Base-by-base conservation (phyloP, 2,113 vertebrate species). In the Alectura lathami region DNA sequence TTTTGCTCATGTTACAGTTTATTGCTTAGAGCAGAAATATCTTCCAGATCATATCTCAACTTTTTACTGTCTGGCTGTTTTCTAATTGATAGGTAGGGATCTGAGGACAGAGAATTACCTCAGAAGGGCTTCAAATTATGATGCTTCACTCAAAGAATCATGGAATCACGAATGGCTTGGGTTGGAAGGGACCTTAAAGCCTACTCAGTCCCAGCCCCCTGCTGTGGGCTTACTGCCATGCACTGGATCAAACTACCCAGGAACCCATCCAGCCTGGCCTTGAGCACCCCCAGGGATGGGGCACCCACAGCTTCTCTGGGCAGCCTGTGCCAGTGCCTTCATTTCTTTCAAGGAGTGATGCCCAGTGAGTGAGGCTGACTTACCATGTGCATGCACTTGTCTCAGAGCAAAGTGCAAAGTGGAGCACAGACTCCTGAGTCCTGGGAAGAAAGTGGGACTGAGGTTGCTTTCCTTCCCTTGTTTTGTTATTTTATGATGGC, bases 311-410 rank as follows among this genome's bases (percentile, higher is more conserved):
- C 54, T 57, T 57, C 54, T 57, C 54, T 57, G 32, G 32, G 11
- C 54, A 57, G 54, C 51, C 45, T 54, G 51, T 54, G 51, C 53
- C 29, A 16, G 53, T 30, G 17, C 54, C 54, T 57, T 21, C 30
- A n/a, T n/a, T n/a, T 59, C 34, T 69, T 76, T 69, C 5, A 4
- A 29, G 17, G 34, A 29, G 8, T 0, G 0, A 53, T 32, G 32
- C 32, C 6, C 0, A 0, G 27, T 0, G 3, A 27, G 18, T 6
- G 13, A 48, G 9, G 20, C 29, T 47, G 36, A 14, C 57, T 77
- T 88, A n/a, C 63, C 21, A 27, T 3, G 0, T 1, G 0, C 1
- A 0, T 8, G 2, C 38, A 4, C 24, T 84, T 60, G 15, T 73
- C 27, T 87, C 8, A 54, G 48, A 47, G 30, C 3, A 3, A 34